Evolutionary conservation across 1,140 invertebrate genomes (phyloP), one percentile per base, ranked within the genome.

Genomic region (Bemisia tabaci): DNA sequence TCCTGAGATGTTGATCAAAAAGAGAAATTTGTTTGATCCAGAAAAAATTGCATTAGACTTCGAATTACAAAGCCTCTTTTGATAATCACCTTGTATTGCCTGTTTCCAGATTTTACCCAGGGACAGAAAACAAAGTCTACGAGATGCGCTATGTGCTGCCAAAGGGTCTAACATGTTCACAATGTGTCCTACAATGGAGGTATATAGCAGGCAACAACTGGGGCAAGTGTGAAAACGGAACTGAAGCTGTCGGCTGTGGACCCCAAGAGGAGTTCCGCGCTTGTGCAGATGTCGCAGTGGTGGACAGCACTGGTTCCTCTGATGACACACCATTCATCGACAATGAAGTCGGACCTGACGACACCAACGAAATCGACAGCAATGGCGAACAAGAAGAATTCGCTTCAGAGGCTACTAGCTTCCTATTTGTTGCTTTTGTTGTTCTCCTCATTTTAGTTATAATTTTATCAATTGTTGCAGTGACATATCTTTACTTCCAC

Each of bases 231-330:
- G 80, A 79, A 24, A 85, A 90, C 71, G 87, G 87, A 1, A 83
- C 82, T 58, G 86, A 84, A 39, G 83, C 82, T 0, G 84, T 92
- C 1, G 90, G 90, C 1, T 94, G 91, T 74, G 91, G 91, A 0
- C 85, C 86, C 0, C 91, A 94, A 75, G 91, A 94, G 74, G 89
- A 92, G 73, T 95, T 94, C 73, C 82, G 91, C 11, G 86, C 88
- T 0, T 94, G 92, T 71, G 86, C 91, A 0, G 92, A 94, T 72
- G 85, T 94, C 12, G 78, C 82, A 1, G 87, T 95, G 22, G 83
- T 81, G 0, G 82, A 84, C 33, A 72, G 78, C 22, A 75, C 72
- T 63, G 61, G 71, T 68, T 17, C 64, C 73, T 60, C 73, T 71
- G 74, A 76, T 60, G 70, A 73, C 21, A 75, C 74, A n/a, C 73